phyloP scores from a whole-genome alignment of 2,113 vertebrate species.

The Rhea americana region DNA sequence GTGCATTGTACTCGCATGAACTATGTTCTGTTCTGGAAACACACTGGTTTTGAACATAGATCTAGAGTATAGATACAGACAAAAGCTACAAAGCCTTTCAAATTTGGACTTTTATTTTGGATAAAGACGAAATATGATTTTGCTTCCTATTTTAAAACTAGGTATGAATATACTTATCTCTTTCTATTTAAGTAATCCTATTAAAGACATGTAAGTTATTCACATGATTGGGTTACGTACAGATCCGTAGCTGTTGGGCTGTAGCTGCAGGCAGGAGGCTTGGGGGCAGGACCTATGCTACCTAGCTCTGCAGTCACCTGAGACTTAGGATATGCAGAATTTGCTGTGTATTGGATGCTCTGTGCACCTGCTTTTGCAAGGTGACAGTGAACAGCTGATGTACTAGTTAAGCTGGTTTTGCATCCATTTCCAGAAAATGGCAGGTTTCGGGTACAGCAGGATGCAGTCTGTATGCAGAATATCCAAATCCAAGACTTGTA shows the following conservation, averaged over 20 bases:
- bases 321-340: neutral
- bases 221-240: neutral
- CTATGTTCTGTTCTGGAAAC: neutral
- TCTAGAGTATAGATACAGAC: neutral
- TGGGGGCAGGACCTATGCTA: neutral
- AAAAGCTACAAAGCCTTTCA: neutral
- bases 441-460: neutral
- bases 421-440: neutral
- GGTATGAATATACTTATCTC: neutral
- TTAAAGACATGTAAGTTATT: neutral
- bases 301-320: neutral
- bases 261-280: neutral
- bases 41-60: neutral
- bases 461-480: neutral
- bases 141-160: neutral
- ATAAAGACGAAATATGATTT: neutral
- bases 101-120: neutral
- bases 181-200: neutral
- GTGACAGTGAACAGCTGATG: neutral
- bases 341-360: neutral
- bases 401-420: fast-evolving
- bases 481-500: neutral
- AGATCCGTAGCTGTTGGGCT: neutral
- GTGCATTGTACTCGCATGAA: fast-evolving
- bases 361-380: neutral